phyloP scores from a whole-genome alignment of 1,140 invertebrate genomes.

The Theocolax elegans region DNA sequence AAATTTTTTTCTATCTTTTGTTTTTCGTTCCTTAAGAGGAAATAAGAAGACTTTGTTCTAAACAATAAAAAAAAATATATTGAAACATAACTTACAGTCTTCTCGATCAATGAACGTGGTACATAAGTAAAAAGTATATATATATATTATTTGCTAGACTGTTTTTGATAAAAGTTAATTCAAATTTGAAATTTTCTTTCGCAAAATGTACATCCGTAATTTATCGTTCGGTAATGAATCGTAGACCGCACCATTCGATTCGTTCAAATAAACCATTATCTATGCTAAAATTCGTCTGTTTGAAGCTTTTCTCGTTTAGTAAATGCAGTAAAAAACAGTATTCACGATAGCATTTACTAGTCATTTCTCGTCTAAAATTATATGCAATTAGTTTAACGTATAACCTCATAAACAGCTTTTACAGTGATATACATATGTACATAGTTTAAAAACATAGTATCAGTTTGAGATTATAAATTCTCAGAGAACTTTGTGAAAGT shows the following conservation, averaged over 20 bases:
- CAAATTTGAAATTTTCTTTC: constrained; percentile 16
- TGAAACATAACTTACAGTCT: constrained; percentile 9
- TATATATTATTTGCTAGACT: not conserved
- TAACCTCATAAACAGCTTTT: no score
- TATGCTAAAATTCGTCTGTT: constrained; percentile 43
- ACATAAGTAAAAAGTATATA: not conserved
- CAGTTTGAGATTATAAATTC: no score
- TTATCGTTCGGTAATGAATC: not conserved
- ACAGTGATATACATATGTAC: constrained; percentile 36
- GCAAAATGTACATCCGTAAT: not conserved
- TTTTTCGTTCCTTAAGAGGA: not conserved
- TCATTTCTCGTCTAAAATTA: not conserved
- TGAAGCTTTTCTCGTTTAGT: constrained; percentile 15
- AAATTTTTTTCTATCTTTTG: not conserved
- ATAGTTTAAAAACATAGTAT: constrained; percentile 37
- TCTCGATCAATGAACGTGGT: not conserved
- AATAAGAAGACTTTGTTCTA: not conserved
- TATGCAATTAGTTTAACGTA: not conserved
- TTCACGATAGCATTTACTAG: not conserved
- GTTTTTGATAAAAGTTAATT: constrained; percentile 16
- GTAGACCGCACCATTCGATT: not conserved
- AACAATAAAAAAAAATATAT: constrained; percentile 2
- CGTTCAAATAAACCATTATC: not conserved
- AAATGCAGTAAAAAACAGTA: not conserved
- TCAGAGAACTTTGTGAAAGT: constrained; percentile 18